Evolutionary conservation across 2,888 invertebrate species (phyloP).

Genomic region (Pseudococcus viburni): DNA sequence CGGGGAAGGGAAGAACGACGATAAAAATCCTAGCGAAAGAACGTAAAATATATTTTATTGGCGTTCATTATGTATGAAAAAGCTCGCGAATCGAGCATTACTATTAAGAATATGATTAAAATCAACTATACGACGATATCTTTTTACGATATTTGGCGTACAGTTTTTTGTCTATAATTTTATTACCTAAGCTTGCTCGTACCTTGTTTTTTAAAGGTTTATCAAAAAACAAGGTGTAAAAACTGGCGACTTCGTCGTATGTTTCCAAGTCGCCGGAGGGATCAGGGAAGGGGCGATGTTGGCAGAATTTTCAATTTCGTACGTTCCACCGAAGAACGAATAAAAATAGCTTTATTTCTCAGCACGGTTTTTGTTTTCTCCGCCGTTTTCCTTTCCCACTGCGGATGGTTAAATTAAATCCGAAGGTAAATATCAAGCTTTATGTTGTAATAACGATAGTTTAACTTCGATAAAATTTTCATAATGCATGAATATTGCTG

Average conservation of each 20-base stretch:
- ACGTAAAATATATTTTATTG: constrained; percentile 37
- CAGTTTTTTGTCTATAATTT: not conserved
- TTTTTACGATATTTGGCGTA: constrained; percentile 34
- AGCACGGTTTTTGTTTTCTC: not conserved
- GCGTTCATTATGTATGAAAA: constrained; percentile 28
- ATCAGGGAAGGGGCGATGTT: not conserved
- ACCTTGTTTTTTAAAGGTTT: not conserved
- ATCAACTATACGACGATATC: constrained; percentile 6
- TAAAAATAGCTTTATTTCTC: constrained; percentile 49
- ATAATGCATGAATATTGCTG: constrained; percentile 60
- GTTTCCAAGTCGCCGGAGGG: not conserved
- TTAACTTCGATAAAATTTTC: constrained; percentile 62
- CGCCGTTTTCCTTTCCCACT: not conserved
- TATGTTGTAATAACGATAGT: constrained; percentile 64
- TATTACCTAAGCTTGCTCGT: not conserved
- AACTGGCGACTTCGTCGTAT: not conserved
- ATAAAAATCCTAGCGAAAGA: constrained; percentile 2
- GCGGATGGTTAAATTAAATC: constrained; percentile 48
- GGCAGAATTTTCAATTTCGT: constrained; percentile 7
- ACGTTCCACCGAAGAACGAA: not conserved
- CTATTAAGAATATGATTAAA: constrained; percentile 32
- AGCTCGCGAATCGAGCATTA: constrained; percentile 23
- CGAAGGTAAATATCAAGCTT: constrained; percentile 62
- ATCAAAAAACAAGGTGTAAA: not conserved
- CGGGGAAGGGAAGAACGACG: not conserved